These are phyloP conservation scores for Catalaphyllia jardinei DNA, from an alignment of 64 coral and sea anemone genomes.

Conservation along the genomic window DNA sequence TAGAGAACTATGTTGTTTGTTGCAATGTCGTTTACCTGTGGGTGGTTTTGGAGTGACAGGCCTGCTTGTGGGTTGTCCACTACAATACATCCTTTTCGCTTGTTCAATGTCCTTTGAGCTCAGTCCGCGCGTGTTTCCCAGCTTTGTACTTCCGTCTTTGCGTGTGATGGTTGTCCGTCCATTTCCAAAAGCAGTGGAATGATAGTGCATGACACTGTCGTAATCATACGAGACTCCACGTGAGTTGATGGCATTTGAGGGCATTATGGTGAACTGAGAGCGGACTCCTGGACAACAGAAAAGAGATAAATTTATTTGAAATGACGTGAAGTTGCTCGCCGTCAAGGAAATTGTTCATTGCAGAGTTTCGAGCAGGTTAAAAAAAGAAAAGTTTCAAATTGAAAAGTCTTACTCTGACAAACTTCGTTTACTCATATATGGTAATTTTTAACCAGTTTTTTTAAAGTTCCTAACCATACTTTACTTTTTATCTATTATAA, in stretches of 20 bases:
- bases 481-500: no score
- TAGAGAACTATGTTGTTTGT: not conserved
- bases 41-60: conserved; percentile 45
- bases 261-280: conserved; percentile 15
- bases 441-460: no score
- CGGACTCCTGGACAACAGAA: not conserved
- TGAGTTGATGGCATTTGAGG: conserved; percentile 57
- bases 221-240: conserved; percentile 69
- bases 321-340: not conserved
- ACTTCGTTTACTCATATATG: no score
- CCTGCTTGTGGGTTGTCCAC: conserved; percentile 4
- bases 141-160: conserved; percentile 43
- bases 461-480: no score
- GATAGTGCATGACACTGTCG: conserved; percentile 71
- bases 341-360: not conserved
- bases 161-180: conserved; percentile 52
- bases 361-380: no score
- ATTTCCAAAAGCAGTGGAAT: conserved; percentile 63
- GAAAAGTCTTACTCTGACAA: no score
- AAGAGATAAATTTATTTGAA: not conserved
- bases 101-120: conserved; percentile 59
- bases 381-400: no score
- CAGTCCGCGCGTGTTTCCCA: conserved; percentile 78
- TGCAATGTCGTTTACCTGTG: not conserved
- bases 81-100: conserved; percentile 66